Evolutionary conservation across 2,113 vertebrate species (phyloP), one percentile per base, ranked within the genome.

Genomic region (Syrmaticus mikado): DNA sequence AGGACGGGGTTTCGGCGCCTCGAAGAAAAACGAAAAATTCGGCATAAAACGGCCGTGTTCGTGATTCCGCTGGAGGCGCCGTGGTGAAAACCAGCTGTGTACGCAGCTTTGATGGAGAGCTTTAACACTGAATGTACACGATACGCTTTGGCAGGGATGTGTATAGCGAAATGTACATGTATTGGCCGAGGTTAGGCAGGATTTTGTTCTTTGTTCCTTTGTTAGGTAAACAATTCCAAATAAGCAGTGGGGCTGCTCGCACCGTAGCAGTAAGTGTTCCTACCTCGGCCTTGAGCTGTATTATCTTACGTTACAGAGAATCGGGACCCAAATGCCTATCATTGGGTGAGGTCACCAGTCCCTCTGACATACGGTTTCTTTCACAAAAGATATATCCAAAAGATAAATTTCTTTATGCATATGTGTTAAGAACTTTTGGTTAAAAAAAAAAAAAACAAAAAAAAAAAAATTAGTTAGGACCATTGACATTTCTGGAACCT

Each of bases 61-160:
- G 13, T 75, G 30, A 10, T 8, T 77, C 28, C 13, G 2, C 14
- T 40, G 0, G 0, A 0, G 11, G 8, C 22, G 22, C 8, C 11
- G 16, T 80, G 45, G 11, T 6, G n/a, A 24, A 34, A 27, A 3
- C 8, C 66, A 28, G 21, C 7, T 32, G 17, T 0, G 0, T 20
- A 3, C 0, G 0, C 5, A 14, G 21, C 0, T 0, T 4, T 55
- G 28, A 52, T 48, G 46, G 24, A 40, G 22, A 28, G 1, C 25
- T 68, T 86, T 64, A 43, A 22, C 2, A 46, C 19, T 21, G 12
- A 38, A 21, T 1, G 0, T 55, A 21, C 11, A 7, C 2, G 45
- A 24, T 46, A 4, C 8, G n/a, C 5, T 48, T 32, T 13, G 60
- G 27, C 32, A 8, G 32, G 45, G 27, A 2, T 0, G 5, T 34